Conservation (phyloP, 2,113 vertebrate species). For the Pelecanoides urinatrix region DNA sequence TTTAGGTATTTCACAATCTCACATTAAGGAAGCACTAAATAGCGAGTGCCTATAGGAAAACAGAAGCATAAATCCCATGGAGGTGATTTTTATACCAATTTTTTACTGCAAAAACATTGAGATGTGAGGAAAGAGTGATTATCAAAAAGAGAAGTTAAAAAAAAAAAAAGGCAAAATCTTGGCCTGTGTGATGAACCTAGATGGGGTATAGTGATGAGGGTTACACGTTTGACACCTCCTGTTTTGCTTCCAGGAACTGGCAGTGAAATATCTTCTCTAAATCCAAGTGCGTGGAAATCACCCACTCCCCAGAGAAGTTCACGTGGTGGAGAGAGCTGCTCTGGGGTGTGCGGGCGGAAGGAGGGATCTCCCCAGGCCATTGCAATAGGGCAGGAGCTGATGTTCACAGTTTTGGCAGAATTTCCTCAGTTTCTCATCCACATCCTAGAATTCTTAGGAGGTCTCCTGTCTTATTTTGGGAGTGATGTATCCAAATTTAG, state of each 20-base stretch:
- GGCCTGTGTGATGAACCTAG: not conserved
- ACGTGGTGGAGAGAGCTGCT: fast-evolving
- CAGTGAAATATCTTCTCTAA: not conserved
- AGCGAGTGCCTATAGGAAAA: not conserved
- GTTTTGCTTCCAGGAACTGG: not conserved
- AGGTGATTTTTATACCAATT: not conserved
- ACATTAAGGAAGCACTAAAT: not conserved
- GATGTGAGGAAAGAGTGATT: not conserved
- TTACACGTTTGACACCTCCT: not conserved
- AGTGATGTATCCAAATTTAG: not conserved
- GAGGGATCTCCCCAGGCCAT: fast-evolving
- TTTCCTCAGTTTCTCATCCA: not conserved
- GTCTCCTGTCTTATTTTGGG: not conserved
- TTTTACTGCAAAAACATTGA: not conserved
- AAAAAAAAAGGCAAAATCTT: not conserved
- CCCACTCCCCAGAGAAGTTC: not conserved
- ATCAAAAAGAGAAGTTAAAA: not conserved
- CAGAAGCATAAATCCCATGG: not conserved
- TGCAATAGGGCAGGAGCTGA: not conserved
- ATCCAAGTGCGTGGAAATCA: not conserved
- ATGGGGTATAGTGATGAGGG: not conserved
- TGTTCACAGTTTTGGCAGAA: not conserved
- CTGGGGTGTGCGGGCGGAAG: fast-evolving
- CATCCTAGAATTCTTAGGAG: not conserved
- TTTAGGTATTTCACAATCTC: conserved; percentile 5